Percentiles rank a stretch among this genome's conserved stretches.
Conservation (phyloP, 1,140 invertebrate species). For the Pseudobourletiella spinata region DNA sequence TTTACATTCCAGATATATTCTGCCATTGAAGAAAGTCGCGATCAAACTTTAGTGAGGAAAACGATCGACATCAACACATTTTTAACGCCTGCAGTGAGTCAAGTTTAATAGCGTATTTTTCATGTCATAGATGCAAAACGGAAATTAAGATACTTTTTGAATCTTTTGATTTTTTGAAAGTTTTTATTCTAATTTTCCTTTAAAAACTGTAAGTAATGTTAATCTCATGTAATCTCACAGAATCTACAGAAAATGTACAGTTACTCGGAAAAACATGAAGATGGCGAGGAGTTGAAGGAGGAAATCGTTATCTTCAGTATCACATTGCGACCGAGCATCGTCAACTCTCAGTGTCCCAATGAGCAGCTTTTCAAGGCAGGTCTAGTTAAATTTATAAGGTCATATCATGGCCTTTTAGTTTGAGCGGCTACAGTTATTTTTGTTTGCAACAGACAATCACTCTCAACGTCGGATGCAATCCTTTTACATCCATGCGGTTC, state of each 20-base stretch:
- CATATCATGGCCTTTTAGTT: no score
- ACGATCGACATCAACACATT: conserved; percentile 22
- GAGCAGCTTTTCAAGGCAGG: conserved; percentile 11
- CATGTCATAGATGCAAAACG: no score
- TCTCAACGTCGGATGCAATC: conserved; percentile 28
- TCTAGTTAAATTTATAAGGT: not conserved
- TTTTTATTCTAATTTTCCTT: no score
- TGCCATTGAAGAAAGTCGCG: not conserved
- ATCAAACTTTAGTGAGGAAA: conserved; percentile 23
- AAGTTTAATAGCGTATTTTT: no score
- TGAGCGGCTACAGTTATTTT: not conserved
- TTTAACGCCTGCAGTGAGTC: conserved; percentile 13
- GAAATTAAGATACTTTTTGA: no score
- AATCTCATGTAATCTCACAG: no score
- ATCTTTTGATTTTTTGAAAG: no score
- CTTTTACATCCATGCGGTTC: conserved; percentile 18
- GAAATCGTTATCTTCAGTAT: conserved; percentile 16
- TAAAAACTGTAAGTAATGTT: no score
- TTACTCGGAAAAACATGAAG: not conserved
- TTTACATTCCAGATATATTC: conserved; percentile 7
- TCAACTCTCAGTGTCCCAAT: conserved; percentile 21
- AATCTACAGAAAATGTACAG: no score
- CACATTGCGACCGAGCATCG: conserved; percentile 22
- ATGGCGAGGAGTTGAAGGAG: not conserved
- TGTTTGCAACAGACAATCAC: conserved; percentile 16